These are phyloP conservation scores for Hedychridium roseum DNA, from an alignment of 2,888 invertebrate genomes.

Conservation along the genomic window DNA sequence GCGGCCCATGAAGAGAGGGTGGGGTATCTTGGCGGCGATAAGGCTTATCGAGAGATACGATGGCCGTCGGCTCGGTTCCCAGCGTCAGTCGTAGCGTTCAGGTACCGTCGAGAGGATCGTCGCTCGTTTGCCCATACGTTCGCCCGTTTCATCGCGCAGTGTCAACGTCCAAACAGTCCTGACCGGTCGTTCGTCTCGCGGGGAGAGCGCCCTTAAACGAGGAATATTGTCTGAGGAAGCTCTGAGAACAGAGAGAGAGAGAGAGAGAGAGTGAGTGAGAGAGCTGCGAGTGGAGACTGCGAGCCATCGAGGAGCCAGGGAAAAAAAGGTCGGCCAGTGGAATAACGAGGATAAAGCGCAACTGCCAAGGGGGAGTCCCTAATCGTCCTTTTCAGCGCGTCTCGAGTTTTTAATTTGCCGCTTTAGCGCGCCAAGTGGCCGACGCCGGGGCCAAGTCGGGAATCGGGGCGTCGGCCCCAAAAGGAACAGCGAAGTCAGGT, in stretches of 20 bases:
- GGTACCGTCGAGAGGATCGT: constrained; percentile 47
- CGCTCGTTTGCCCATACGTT: background rate
- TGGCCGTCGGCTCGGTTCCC: constrained; percentile 45
- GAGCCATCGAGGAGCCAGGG: constrained; percentile 11
- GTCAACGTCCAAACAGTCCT: background rate
- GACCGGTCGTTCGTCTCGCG: constrained; percentile 4
- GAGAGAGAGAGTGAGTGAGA: background rate
- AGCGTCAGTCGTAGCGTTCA: constrained; percentile 51
- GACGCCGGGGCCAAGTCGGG: no score
- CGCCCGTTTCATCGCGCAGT: background rate
- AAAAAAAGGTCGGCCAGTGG: constrained; percentile 16
- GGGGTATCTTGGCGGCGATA: constrained; percentile 48
- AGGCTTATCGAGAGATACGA: constrained; percentile 53
- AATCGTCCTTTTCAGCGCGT: constrained; percentile 40
- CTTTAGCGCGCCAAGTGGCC: constrained; percentile 46
- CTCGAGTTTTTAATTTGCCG: constrained; percentile 55
- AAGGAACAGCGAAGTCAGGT: constrained; percentile 15
- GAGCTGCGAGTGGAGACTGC: constrained; percentile 12
- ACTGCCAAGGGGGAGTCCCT: constrained; percentile 25
- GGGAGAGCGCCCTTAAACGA: no score
- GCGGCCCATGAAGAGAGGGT: constrained; percentile 40
- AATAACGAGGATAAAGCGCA: constrained; percentile 31
- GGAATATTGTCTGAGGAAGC: no score
- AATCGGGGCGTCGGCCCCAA: no score
- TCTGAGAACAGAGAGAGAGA: constrained; percentile 4